A percentile compares a stretch with the other conserved stretches of the same genome.
Conservation (phyloP, 2,113 vertebrate species). For the Nipponia nippon region DNA sequence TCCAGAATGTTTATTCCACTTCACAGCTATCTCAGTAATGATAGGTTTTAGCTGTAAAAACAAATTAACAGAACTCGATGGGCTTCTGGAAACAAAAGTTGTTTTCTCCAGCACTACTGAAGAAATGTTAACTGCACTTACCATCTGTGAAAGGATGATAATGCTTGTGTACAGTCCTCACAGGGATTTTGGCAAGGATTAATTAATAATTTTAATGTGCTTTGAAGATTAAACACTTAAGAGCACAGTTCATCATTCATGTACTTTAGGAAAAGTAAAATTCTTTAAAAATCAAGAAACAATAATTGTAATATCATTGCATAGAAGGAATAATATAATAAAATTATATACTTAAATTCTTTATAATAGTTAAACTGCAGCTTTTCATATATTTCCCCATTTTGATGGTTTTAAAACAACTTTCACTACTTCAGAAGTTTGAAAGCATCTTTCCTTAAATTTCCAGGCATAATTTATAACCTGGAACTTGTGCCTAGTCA, state of each 20-base stretch:
- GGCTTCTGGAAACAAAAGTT: not conserved
- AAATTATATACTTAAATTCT: not conserved
- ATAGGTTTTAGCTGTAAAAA: not conserved
- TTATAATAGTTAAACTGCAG: not conserved
- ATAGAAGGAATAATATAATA: not conserved
- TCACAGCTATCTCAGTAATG: not conserved
- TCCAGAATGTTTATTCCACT: not conserved
- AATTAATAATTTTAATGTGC: slow-evolving; percentile 8
- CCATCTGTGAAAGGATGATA: slow-evolving; percentile 23
- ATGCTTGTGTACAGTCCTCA: not conserved
- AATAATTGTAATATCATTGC: not conserved
- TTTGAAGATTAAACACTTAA: not conserved
- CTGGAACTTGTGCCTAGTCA: not conserved
- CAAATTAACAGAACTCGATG: not conserved
- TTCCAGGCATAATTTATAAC: not conserved
- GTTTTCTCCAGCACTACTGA: not conserved
- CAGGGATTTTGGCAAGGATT: not conserved
- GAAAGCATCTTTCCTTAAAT: not conserved
- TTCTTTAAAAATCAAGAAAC: not conserved
- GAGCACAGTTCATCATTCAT: not conserved
- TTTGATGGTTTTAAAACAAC: not conserved
- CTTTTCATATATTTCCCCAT: not conserved
- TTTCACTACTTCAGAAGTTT: not conserved
- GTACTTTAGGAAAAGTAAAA: not conserved
- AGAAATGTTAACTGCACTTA: slow-evolving; percentile 1